Percentiles rank a stretch among this genome's conserved stretches.
Evolutionary conservation across 2,888 invertebrate species (phyloP).

Genomic region (Pollenia griseotomentosa): DNA sequence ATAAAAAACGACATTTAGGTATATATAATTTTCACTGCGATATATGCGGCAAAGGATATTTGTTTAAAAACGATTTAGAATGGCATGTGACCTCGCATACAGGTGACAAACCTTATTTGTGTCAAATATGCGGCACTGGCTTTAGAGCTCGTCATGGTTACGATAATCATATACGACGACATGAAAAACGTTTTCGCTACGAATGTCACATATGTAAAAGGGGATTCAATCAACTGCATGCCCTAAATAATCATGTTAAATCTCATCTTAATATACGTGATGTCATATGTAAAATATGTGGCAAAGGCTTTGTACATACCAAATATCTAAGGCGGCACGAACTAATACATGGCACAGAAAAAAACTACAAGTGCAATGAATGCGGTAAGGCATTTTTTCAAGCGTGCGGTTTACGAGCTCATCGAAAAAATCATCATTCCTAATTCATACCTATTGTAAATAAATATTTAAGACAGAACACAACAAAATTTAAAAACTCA

Average conservation of each 20-base stretch:
- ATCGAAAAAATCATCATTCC: constrained; percentile 64
- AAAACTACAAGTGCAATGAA: constrained; percentile 53
- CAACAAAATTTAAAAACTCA: not conserved
- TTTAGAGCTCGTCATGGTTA: constrained; percentile 54
- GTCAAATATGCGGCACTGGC: constrained; percentile 53
- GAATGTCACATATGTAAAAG: constrained; percentile 58
- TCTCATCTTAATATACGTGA: constrained; percentile 56
- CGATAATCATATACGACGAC: constrained; percentile 49
- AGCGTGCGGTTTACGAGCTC: constrained; percentile 77
- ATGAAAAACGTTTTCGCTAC: constrained; percentile 49
- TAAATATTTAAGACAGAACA: not conserved
- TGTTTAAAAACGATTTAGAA: constrained; percentile 55
- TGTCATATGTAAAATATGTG: constrained; percentile 57
- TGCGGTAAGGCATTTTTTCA: constrained; percentile 75
- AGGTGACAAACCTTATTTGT: constrained; percentile 71
- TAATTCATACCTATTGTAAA: not conserved
- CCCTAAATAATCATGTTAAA: constrained; percentile 58
- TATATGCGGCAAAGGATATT: constrained; percentile 64
- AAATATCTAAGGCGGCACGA: constrained; percentile 53
- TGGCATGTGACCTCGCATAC: constrained; percentile 75
- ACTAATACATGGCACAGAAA: constrained; percentile 58
- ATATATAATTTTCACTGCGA: constrained; percentile 60
- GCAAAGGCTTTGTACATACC: constrained; percentile 54
- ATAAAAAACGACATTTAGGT: constrained; percentile 64
- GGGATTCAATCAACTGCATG: constrained; percentile 54